Conservation (phyloP, 2,888 invertebrate genomes). For the Ennomos erosarius region DNA sequence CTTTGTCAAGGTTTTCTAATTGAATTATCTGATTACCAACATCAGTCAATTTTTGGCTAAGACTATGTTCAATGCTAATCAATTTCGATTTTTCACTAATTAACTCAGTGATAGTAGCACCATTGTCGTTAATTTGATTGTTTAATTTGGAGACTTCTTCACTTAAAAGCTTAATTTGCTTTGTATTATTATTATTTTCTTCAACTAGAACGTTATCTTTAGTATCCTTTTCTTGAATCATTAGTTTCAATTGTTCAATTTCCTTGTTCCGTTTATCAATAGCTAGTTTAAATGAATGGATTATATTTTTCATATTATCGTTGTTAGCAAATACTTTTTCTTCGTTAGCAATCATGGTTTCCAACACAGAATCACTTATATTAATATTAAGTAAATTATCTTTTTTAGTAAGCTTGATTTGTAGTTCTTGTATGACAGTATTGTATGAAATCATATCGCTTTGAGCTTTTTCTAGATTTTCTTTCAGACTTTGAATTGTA, state of each 20-base stretch:
- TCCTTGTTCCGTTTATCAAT: slow-evolving; percentile 62
- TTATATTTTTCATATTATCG: slow-evolving; percentile 72
- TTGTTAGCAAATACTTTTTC: slow-evolving; percentile 69
- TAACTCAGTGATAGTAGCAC: slow-evolving; percentile 51
- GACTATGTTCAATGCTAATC: slow-evolving; percentile 45
- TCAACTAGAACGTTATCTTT: slow-evolving; percentile 39
- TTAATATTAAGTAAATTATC: slow-evolving; percentile 47
- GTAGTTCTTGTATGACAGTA: slow-evolving; percentile 63
- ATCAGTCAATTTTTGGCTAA: slow-evolving; percentile 47
- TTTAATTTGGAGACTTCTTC: slow-evolving; percentile 50
- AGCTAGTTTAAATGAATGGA: slow-evolving; percentile 61
- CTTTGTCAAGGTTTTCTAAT: slow-evolving; percentile 44
- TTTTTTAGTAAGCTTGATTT: slow-evolving; percentile 59
- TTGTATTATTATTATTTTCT: slow-evolving; percentile 51
- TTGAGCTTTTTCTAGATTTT: slow-evolving; percentile 52
- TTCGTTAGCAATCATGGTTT: slow-evolving; percentile 68
- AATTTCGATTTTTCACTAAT: slow-evolving; percentile 48
- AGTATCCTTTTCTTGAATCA: slow-evolving; percentile 33
- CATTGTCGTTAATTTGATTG: slow-evolving; percentile 48
- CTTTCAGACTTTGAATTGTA: slow-evolving; percentile 63
- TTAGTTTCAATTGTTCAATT: slow-evolving; percentile 57
- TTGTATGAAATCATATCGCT: slow-evolving; percentile 66
- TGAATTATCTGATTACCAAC: slow-evolving; percentile 43
- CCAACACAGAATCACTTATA: slow-evolving; percentile 56
- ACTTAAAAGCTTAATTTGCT: slow-evolving; percentile 48